A percentile compares a stretch with the other conserved stretches of the same genome.
Evolutionary conservation across 2,888 invertebrate species (phyloP).

Genomic region (Eilema sororculum): DNA sequence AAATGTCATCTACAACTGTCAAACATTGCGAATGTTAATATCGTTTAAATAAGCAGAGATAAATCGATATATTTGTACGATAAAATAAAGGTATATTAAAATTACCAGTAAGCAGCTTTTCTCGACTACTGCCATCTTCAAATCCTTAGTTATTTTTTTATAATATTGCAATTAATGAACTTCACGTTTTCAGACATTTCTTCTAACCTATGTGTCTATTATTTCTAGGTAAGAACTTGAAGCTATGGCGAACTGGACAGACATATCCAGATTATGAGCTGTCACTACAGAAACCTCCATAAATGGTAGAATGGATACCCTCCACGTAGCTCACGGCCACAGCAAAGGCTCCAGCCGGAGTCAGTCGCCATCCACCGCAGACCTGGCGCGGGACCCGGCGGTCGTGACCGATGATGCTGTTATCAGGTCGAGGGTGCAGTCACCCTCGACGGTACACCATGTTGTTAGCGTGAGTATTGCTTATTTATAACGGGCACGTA

Average conservation of each 20-base stretch:
- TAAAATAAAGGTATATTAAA: not conserved
- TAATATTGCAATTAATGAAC: too few relatives aligned
- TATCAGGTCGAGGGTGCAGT: slow-evolving; percentile 82
- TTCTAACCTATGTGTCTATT: not conserved
- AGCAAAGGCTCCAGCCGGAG: slow-evolving; percentile 88
- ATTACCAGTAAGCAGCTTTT: not conserved
- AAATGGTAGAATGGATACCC: slow-evolving; percentile 71
- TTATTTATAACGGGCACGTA: too few relatives aligned
- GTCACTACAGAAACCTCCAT: slow-evolving; percentile 28
- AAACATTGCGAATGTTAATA: too few relatives aligned
- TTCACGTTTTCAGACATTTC: not conserved
- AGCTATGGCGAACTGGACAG: slow-evolving; percentile 57
- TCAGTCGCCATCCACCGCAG: slow-evolving; percentile 86
- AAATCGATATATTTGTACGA: too few relatives aligned
- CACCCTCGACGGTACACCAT: slow-evolving; percentile 78
- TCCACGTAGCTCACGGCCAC: slow-evolving; percentile 82
- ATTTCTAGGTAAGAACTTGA: slow-evolving; percentile 56
- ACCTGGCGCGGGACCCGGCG: slow-evolving; percentile 78
- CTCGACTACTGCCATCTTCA: too few relatives aligned
- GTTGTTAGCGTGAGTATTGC: slow-evolving; percentile 71
- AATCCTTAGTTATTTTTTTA: too few relatives aligned
- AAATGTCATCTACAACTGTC: too few relatives aligned
- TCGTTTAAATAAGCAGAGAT: too few relatives aligned
- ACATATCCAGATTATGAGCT: slow-evolving; percentile 40
- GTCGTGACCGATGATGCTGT: slow-evolving; percentile 78